phyloP scores from a whole-genome alignment of 2,797 vertebrate genomes.

The Aplochiton taeniatus region DNA sequence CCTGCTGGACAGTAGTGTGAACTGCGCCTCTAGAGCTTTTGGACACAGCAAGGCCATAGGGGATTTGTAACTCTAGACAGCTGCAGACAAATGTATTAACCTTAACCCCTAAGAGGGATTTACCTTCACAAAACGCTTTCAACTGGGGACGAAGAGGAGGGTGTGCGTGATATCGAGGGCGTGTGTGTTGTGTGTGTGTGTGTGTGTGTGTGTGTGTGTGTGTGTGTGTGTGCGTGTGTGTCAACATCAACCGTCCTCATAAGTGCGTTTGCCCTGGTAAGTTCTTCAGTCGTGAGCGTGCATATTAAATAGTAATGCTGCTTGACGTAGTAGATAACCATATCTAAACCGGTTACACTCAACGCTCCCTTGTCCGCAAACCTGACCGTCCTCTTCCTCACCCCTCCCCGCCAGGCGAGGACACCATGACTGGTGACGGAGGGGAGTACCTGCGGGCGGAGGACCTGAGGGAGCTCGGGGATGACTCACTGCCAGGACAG shows the following conservation, averaged over 20 bases:
- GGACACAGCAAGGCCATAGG: neutral
- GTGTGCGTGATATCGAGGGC: neutral
- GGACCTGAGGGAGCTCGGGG: conserved; percentile 93
- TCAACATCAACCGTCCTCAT: too few species aligned
- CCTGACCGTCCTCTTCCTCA: neutral
- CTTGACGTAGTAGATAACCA: too few species aligned
- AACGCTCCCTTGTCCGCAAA: too few species aligned
- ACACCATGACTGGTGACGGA: conserved; percentile 96
- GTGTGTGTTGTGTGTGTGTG: conserved; percentile 1
- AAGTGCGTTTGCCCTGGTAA: neutral
- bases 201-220: conserved; percentile 2
- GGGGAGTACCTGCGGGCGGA: conserved; percentile 94
- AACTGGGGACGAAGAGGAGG: neutral
- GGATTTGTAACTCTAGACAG: too few species aligned
- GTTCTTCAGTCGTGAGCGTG: neutral
- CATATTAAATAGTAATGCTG: too few species aligned
- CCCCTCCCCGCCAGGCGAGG: conserved; percentile 80
- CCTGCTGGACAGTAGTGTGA: conserved; percentile 46
- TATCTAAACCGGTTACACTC: too few species aligned
- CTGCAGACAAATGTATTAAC: too few species aligned
- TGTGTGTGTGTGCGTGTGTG: conserved; percentile 9
- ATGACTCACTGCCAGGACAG: conserved; percentile 95
- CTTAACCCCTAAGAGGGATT: conserved; percentile 11
- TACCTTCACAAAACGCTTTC: neutral
- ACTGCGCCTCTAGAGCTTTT: conserved; percentile 31